phyloP scores from a whole-genome alignment of 2,888 invertebrate genomes.

The Adelognathus sp. region DNA sequence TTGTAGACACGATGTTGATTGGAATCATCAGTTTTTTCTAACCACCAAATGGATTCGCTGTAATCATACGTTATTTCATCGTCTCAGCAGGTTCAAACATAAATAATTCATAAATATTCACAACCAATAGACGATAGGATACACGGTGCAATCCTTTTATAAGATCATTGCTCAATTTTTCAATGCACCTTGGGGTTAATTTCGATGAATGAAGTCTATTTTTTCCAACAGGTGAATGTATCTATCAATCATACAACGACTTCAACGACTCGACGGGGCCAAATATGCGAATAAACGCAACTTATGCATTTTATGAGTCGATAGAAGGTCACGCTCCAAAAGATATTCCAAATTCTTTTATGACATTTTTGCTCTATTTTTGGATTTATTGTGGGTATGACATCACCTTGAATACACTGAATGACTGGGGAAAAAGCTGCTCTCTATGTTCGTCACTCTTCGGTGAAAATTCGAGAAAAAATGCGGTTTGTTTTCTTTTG shows the following conservation, averaged over 20 bases:
- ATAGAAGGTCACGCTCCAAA: background rate
- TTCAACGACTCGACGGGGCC: background rate
- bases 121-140: too few species aligned
- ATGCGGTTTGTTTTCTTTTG: slow-evolving; percentile 41
- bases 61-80: too few species aligned
- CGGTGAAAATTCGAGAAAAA: slow-evolving; percentile 29
- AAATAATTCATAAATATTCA: too few species aligned
- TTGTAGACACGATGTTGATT: too few species aligned
- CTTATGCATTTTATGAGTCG: background rate
- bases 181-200: too few species aligned
- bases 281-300: background rate
- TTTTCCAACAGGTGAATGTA: background rate
- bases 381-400: background rate
- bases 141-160: too few species aligned
- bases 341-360: background rate
- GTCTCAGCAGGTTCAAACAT: too few species aligned
- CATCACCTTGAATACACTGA: background rate
- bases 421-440: background rate
- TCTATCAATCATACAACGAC: background rate
- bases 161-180: too few species aligned
- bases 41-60: too few species aligned
- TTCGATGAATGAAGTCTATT: too few species aligned
- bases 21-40: too few species aligned
- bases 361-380: slow-evolving; percentile 14
- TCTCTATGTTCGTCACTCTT: background rate